These are phyloP conservation scores for Thecophora atra DNA, from an alignment of 2,888 invertebrate species.

Conservation along the genomic window DNA sequence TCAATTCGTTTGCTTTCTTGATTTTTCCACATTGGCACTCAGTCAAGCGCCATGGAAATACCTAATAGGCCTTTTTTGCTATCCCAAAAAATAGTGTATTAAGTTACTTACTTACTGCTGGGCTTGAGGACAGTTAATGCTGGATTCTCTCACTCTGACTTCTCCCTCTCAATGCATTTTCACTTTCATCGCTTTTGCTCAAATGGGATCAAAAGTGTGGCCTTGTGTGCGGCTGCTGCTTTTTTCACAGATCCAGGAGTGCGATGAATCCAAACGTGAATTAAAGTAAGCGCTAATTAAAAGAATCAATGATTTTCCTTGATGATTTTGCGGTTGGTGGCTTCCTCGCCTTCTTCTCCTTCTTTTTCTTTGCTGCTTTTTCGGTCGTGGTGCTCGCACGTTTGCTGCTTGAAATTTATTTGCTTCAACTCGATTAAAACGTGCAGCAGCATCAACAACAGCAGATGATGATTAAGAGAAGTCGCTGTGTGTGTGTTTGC, in stretches of 20 bases:
- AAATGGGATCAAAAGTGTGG: too few species aligned
- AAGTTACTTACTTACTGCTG: too few species aligned
- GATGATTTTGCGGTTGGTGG: not conserved
- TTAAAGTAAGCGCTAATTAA: constrained; percentile 64
- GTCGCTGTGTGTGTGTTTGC: constrained; percentile 8
- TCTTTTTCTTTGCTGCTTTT: not conserved
- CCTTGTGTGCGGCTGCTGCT: constrained; percentile 6
- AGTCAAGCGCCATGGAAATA: too few species aligned
- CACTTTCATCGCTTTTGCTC: too few species aligned
- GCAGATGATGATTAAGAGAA: not conserved
- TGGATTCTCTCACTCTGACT: too few species aligned
- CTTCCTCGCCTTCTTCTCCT: not conserved
- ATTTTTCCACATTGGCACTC: too few species aligned
- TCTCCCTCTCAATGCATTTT: too few species aligned
- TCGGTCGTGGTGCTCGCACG: not conserved
- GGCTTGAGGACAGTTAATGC: too few species aligned
- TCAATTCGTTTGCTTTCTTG: too few species aligned
- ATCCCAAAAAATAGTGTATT: too few species aligned
- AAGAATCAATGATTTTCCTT: constrained; percentile 62
- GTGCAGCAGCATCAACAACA: not conserved
- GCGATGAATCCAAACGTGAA: constrained; percentile 24
- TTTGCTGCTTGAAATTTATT: constrained; percentile 16
- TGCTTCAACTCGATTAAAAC: constrained; percentile 33
- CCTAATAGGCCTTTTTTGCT: too few species aligned
- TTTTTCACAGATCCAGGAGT: not conserved